Evolutionary conservation across 2,888 invertebrate genomes (phyloP).

Genomic region (Aleiodes leptofemur): DNA sequence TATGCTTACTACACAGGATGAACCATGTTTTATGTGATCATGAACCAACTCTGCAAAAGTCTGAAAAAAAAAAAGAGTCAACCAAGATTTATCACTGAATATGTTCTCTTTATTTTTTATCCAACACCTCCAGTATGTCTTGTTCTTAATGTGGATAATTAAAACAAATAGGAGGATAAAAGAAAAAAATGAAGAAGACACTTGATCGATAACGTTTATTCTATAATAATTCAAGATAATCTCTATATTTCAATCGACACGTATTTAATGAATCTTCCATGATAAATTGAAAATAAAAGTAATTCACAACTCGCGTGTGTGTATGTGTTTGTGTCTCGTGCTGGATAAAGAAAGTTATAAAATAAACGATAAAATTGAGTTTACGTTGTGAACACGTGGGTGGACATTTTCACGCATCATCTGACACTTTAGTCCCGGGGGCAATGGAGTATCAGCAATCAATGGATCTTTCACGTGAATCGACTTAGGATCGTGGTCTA

Average conservation of each 20-base stretch:
- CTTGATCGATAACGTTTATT: conserved; percentile 18
- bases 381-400: background rate
- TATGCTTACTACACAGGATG: conserved; percentile 30
- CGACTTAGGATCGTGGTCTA: background rate
- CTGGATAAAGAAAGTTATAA: conserved; percentile 17
- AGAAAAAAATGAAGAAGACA: conserved; percentile 9
- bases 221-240: conserved; percentile 22
- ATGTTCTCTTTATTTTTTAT: conserved; percentile 24
- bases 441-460: too few species aligned
- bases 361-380: background rate
- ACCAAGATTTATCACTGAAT: conserved; percentile 37
- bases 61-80: conserved; percentile 12
- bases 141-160: conserved; percentile 19
- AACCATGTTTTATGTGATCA: conserved; percentile 32
- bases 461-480: too few species aligned
- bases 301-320: background rate
- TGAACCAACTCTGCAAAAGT: background rate
- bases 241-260: conserved; percentile 25
- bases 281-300: conserved; percentile 14
- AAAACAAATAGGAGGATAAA: conserved; percentile 1
- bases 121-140: conserved; percentile 26
- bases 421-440: background rate
- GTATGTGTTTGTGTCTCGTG: too few species aligned
- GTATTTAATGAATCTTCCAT: conserved; percentile 9
- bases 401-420: conserved; percentile 13